Base-by-base conservation (phyloP, 2,888 invertebrate species). In the Eupithecia dodoneata region DNA sequence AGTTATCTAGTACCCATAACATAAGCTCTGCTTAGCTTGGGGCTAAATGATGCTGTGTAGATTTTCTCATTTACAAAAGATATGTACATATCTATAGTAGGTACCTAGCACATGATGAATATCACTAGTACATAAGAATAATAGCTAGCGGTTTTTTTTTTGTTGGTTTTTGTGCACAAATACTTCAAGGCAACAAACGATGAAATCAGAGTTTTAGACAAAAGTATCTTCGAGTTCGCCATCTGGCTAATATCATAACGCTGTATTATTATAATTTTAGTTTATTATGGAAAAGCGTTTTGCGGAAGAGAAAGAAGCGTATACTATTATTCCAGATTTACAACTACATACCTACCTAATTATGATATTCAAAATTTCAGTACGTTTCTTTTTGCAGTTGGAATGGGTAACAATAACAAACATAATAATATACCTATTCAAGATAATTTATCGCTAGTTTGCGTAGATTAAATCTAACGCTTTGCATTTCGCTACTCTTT, bases 151-250 rank as follows among this genome's bases (percentile, higher is more conserved):
- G 74, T 65, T 75, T 79, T 81, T 81, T 80, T 79, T 77, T 75
- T 13, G 2, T 71, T 65, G 71, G 76, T 76, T 79, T 79, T 77
- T 77, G 69, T 75, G 44, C 72, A 10, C 45, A 73, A 72, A 75
- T 71, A 80, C 80, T 81, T 75, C 80, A 80, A 80, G 80, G 80
- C 63, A 79, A 66, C 65, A 74, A 71, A 66, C 18, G 76, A 78
- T 80, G 72, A 78, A 69, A 81, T 80, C 75, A 66, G 66, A 66
- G 42, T 2, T 15, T 15, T 66, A 15, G 66, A 66, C 66, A 66
- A 66, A 66, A 42, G 66, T 15, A 41, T 42, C 41, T 13, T 66
- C 42, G 15, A 66, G 1, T 66, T 66, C 66, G 66, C 42, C 13
- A 30, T 3, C 13, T 65, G 15, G 65, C 41, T 65, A 41, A 41